Conservation (phyloP, 2,797 vertebrate genomes). For the Melanogrammus aeglefinus region DNA sequence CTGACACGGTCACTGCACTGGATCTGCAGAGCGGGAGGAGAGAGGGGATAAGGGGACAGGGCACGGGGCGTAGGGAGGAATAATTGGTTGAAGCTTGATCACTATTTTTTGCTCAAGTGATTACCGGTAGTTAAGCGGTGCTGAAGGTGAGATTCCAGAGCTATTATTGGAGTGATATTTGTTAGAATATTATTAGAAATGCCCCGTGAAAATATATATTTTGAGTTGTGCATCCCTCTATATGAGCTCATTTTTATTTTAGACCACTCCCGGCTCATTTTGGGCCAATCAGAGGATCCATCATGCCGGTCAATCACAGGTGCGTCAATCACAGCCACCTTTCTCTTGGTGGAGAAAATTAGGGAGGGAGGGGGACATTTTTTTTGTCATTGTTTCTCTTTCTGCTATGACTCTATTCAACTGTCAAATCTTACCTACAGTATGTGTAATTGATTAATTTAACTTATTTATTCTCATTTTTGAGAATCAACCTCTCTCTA, state of each 20-base stretch:
- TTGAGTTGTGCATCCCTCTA: background rate
- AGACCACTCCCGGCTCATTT: background rate
- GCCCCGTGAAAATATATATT: background rate
- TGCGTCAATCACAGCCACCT: background rate
- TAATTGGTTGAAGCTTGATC: background rate
- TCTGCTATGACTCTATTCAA: too few species aligned
- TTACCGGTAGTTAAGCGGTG: background rate
- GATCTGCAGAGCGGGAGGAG: slow-evolving; percentile 70
- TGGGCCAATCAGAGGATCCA: background rate
- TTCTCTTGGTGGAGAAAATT: background rate
- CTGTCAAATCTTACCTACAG: too few species aligned
- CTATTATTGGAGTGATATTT: background rate
- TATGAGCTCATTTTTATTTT: background rate
- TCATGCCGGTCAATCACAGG: background rate
- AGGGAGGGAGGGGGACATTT: too few species aligned
- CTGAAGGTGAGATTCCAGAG: background rate
- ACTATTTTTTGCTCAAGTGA: background rate
- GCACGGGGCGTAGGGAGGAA: background rate
- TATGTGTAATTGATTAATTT: too few species aligned
- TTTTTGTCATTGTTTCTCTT: too few species aligned
- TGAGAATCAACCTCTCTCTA: background rate
- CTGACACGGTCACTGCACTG: slow-evolving; percentile 94
- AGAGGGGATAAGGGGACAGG: background rate
- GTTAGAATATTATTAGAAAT: background rate
- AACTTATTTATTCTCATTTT: too few species aligned